Evolutionary conservation across 2,113 vertebrate genomes (phyloP).

Genomic region (Otus sunia): DNA sequence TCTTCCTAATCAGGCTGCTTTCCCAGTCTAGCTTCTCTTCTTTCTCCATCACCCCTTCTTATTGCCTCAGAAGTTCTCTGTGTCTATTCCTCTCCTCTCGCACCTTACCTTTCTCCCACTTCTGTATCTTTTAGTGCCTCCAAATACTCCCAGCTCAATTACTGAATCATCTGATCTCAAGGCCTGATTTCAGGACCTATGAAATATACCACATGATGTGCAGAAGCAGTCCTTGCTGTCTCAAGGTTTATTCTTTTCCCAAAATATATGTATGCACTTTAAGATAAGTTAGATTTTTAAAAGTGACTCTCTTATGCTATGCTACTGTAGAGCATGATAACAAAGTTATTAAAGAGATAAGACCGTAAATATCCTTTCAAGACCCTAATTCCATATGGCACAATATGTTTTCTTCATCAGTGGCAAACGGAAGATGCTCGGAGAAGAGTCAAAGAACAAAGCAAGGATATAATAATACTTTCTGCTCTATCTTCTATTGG

Average conservation of each 20-base stretch:
- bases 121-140: not conserved
- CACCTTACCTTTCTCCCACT: not conserved
- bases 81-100: not conserved
- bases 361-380: not conserved
- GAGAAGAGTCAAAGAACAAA: not conserved
- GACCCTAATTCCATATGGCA: not conserved
- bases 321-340: not conserved
- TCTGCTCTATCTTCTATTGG: not conserved
- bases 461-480: not conserved
- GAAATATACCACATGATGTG: not conserved
- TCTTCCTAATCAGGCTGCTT: not conserved
- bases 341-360: not conserved
- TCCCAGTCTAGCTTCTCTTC: not conserved
- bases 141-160: not conserved
- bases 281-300: not conserved
- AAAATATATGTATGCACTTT: not conserved
- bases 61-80: not conserved
- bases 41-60: not conserved
- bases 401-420: not conserved
- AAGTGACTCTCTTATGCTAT: not conserved
- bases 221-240: not conserved
- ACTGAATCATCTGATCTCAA: not conserved
- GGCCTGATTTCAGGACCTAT: not conserved
- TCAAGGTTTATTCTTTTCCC: not conserved
- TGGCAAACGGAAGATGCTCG: not conserved